A percentile compares a stretch with the other conserved stretches of the same genome.
Conservation (phyloP, 30 jellyfish, hydroid and myxozoan species). For the Morbakka virulenta region DNA sequence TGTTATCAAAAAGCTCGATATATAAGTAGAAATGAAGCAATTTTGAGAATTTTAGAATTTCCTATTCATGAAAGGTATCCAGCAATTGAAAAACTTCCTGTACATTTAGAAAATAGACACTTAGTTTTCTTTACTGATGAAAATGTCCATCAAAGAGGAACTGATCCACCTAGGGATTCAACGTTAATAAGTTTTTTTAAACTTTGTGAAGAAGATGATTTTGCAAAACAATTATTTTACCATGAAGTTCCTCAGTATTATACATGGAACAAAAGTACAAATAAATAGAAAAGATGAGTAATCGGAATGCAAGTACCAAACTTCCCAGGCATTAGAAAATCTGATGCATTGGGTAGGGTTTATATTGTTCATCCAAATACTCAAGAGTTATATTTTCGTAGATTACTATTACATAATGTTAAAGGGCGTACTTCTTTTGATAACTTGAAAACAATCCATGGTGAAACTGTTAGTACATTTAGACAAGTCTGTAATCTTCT, state of each 20-base stretch:
- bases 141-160: slow-evolving; percentile 46
- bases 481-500: slow-evolving; percentile 32
- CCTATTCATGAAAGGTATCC: slow-evolving; percentile 36
- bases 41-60: slow-evolving; percentile 43
- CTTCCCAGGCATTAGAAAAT: background rate
- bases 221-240: slow-evolving; percentile 36
- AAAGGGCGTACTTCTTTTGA: slow-evolving; percentile 18
- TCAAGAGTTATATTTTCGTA: slow-evolving; percentile 30
- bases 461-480: background rate
- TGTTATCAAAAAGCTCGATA: slow-evolving; percentile 37
- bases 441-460: background rate
- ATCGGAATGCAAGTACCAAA: background rate
- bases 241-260: slow-evolving; percentile 41
- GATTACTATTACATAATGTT: slow-evolving; percentile 15
- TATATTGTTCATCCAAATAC: slow-evolving; percentile 47
- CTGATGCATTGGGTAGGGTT: slow-evolving; percentile 32
- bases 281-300: slow-evolving; percentile 12
- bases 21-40: slow-evolving; percentile 57
- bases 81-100: slow-evolving; percentile 51
- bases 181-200: slow-evolving; percentile 46
- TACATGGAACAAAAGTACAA: background rate
- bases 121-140: slow-evolving; percentile 27
- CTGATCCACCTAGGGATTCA: slow-evolving; percentile 14
- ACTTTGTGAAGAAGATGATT: slow-evolving; percentile 22
- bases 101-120: slow-evolving; percentile 57